Conservation (phyloP, 2,113 vertebrate genomes). For the Platycercus adscitus region DNA sequence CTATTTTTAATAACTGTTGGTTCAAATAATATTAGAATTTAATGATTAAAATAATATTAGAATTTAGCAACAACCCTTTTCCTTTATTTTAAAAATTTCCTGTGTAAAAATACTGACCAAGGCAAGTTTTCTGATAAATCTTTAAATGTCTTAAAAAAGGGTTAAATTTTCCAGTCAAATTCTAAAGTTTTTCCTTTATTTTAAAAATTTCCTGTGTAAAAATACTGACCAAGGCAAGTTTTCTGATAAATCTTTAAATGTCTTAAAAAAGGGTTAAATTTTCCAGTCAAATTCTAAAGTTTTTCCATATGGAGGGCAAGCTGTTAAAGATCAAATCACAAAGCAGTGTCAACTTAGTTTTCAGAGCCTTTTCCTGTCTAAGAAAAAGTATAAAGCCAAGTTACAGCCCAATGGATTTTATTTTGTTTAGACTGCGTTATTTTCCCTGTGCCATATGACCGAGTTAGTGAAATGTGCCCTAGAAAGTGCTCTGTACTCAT, state of each 20-base stretch:
- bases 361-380: neutral
- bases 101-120: neutral
- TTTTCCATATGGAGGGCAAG: neutral
- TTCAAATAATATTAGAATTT: neutral
- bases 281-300: constrained; percentile 2
- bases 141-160: neutral
- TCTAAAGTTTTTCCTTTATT: constrained; percentile 27
- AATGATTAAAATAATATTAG: neutral
- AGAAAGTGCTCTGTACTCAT: neutral
- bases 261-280: neutral
- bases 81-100: neutral
- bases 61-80: neutral
- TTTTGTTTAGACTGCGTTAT: neutral
- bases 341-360: neutral
- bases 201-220: neutral
- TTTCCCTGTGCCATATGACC: neutral
- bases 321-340: constrained; percentile 10
- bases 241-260: neutral
- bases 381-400: neutral
- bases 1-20: neutral
- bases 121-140: neutral
- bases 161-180: constrained; percentile 1
- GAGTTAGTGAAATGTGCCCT: neutral
- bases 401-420: neutral
- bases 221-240: neutral